These are phyloP conservation scores for Gavia stellata DNA, from an alignment of 2,113 vertebrate species.

Conservation along the genomic window DNA sequence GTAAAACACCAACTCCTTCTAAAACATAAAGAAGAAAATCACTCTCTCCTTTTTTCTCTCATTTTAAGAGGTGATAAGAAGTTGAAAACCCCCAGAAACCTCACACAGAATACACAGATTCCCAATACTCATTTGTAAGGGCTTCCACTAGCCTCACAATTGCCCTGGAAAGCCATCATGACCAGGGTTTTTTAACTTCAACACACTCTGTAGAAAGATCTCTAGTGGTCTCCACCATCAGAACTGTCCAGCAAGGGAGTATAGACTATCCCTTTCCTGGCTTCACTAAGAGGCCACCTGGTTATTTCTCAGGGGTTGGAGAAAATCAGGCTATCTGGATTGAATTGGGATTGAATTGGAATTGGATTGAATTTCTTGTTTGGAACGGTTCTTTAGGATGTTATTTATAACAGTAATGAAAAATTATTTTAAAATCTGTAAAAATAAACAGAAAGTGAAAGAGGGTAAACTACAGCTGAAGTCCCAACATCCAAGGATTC, in stretches of 20 bases:
- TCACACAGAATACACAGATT: not conserved
- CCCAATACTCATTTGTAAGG: not conserved
- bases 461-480: not conserved
- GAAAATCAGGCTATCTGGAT: not conserved
- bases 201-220: rapidly evolving
- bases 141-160: not conserved
- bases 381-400: not conserved
- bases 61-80: not conserved
- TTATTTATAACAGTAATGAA: not conserved
- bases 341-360: too few relatives aligned
- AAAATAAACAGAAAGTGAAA: not conserved
- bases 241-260: not conserved
- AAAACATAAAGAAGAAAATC: not conserved
- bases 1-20: not conserved
- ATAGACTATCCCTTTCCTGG: too few relatives aligned
- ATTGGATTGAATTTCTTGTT: not conserved
- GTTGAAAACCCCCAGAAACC: not conserved
- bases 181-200: not conserved
- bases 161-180: not conserved
- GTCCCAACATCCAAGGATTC: not conserved
- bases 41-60: not conserved
- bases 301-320: not conserved
- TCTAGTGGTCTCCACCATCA: not conserved
- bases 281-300: not conserved
- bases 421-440: not conserved